Percentiles rank a stretch among this genome's conserved stretches.
phyloP scores from a whole-genome alignment of 2,888 invertebrate genomes.

The Diachrysia chrysitis region DNA sequence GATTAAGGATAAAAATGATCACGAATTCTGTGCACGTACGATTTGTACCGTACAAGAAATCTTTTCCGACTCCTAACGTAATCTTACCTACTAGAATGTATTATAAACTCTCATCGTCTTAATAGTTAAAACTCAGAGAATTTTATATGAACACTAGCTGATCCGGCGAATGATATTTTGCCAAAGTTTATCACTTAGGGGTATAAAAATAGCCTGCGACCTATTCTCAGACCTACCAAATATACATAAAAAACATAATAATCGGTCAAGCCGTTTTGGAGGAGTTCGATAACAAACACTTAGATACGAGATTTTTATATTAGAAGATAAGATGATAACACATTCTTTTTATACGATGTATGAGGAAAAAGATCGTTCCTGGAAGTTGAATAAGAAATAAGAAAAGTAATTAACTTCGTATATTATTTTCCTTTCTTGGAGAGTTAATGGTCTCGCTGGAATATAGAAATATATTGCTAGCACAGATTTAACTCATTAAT shows the following conservation, averaged over 20 bases:
- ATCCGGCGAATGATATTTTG: too few species aligned
- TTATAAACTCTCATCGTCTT: not conserved
- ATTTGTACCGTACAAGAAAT: not conserved
- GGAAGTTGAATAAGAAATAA: not conserved
- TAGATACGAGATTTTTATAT: too few species aligned
- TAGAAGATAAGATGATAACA: not conserved
- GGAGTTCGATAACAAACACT: too few species aligned
- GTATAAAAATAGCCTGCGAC: too few species aligned
- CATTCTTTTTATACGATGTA: not conserved
- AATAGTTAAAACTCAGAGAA: not conserved
- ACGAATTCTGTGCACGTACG: not conserved
- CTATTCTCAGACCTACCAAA: too few species aligned
- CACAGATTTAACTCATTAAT: too few species aligned
- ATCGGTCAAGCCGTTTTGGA: too few species aligned
- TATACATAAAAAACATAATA: too few species aligned
- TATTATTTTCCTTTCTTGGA: constrained; percentile 4
- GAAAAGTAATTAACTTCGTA: constrained; percentile 1
- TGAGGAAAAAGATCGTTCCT: not conserved
- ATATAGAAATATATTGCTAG: too few species aligned
- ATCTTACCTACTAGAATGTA: not conserved
- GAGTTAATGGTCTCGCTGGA: not conserved
- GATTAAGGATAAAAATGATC: not conserved
- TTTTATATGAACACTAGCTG: not conserved
- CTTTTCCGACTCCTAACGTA: not conserved
- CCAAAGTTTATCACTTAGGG: too few species aligned